Base-by-base conservation (phyloP, 1,140 invertebrate species). In the Marisa cornuarietis region DNA sequence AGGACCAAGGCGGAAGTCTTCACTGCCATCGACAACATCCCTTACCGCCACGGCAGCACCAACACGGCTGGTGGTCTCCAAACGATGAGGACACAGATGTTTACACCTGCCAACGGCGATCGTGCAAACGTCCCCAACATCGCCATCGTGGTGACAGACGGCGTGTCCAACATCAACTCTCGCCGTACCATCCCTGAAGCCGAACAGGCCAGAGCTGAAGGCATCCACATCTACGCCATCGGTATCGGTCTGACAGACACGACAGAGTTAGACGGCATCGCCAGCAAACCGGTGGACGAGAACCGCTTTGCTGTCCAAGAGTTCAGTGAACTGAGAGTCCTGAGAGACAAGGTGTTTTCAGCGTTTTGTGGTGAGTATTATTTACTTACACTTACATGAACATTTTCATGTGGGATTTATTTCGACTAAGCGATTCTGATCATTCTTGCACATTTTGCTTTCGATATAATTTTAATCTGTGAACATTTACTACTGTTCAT, bases 201-300 rank as follows among this genome's bases (percentile, higher is more conserved):
- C n/a, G 82, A 82, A 61, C 66, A 68, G 58, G 84, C 82, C 14
- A 74, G 81, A 61, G 81, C 69, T 24, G 74, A 81, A 51, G 79
- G 83, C 14, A 87, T 87, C 65, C 78, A 85, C 52, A 85, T 89
- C 68, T 89, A 88, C 81, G 88, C 84, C 49, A 83, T 88, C 80
- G 87, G 86, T 80, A 87, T 86, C 78, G 87, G 85, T 62, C 63
- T 87, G 9, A 73, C 78, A 26, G 85, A 86, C 62, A 83, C 80
- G 58, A 82, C 42, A 31, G 86, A 87, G 81, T 71, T 87, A 58
- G 83, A 86, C 73, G 82, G 75, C 20, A 86, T 86, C 26, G 82
- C 82, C 51, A 84, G 81, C 65, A 52, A 62, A 24, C 85, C 85
- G 49, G 66, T 83, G 11, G 72, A 78, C 13, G 79, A 84, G 18